These are phyloP conservation scores for Aporophyla lueneburgensis DNA, from an alignment of 2,888 invertebrate genomes.

Conservation along the genomic window DNA sequence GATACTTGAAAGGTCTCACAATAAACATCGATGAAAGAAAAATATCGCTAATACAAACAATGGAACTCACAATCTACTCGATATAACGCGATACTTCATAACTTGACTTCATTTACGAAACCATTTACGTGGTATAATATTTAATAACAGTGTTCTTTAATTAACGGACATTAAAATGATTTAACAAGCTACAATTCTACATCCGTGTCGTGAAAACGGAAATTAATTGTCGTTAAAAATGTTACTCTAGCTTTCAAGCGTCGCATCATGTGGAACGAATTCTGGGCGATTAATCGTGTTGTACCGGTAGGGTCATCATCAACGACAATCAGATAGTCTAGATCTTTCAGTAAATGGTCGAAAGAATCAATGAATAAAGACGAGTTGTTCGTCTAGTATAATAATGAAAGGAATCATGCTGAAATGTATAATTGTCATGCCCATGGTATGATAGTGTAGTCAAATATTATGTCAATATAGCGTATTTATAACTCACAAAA, in stretches of 20 bases:
- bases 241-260: slow-evolving; percentile 61
- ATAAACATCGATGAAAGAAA: slow-evolving; percentile 2
- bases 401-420: too few species aligned
- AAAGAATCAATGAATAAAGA: neutral
- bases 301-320: slow-evolving; percentile 43
- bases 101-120: slow-evolving; percentile 25
- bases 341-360: neutral
- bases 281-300: slow-evolving; percentile 55
- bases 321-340: neutral
- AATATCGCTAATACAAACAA: slow-evolving; percentile 3
- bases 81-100: slow-evolving; percentile 12
- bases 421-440: too few species aligned
- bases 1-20: neutral
- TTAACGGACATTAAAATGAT: slow-evolving; percentile 29
- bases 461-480: too few species aligned
- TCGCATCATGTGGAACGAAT: slow-evolving; percentile 59
- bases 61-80: neutral
- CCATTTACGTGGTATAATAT: slow-evolving; percentile 23
- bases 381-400: neutral
- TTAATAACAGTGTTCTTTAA: slow-evolving; percentile 38
- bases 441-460: neutral
- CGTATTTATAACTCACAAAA: neutral
- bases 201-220: slow-evolving; percentile 55
- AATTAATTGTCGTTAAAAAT: slow-evolving; percentile 62
- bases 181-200: slow-evolving; percentile 38